phyloP scores from a whole-genome alignment of 2,113 vertebrate species.

The Cyanistes caeruleus region DNA sequence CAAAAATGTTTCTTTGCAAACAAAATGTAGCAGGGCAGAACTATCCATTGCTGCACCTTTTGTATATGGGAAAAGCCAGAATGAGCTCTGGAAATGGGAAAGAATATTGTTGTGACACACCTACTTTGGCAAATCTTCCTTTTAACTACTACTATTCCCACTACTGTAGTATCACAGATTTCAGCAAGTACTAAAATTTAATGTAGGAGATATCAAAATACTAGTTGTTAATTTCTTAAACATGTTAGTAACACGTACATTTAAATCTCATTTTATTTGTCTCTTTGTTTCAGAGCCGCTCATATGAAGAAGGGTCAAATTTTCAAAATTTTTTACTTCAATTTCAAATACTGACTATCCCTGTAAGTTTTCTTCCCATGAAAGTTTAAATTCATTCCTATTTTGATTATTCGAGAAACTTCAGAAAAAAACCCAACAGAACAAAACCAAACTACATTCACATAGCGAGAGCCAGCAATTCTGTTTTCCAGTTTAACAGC shows the following conservation, averaged over 20 bases:
- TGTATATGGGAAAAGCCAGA: background rate
- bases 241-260: background rate
- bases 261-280: background rate
- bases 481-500: background rate
- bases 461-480: background rate
- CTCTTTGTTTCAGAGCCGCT: background rate
- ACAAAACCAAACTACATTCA: background rate
- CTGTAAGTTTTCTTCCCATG: background rate
- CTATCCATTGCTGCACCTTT: background rate
- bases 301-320: background rate
- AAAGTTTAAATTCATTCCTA: background rate
- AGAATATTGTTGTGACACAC: background rate
- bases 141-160: background rate
- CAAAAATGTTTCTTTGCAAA: background rate
- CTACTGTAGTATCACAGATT: background rate
- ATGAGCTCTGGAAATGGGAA: background rate
- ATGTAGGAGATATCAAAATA: background rate
- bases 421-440: background rate
- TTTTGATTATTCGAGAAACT: background rate
- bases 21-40: background rate
- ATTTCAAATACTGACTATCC: background rate
- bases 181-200: background rate
- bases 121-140: background rate
- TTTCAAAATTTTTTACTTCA: background rate
- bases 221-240: background rate